Evolutionary conservation across 2,797 vertebrate genomes (phyloP), one percentile per base, ranked within the genome.

Genomic region (Tangara arthus): DNA sequence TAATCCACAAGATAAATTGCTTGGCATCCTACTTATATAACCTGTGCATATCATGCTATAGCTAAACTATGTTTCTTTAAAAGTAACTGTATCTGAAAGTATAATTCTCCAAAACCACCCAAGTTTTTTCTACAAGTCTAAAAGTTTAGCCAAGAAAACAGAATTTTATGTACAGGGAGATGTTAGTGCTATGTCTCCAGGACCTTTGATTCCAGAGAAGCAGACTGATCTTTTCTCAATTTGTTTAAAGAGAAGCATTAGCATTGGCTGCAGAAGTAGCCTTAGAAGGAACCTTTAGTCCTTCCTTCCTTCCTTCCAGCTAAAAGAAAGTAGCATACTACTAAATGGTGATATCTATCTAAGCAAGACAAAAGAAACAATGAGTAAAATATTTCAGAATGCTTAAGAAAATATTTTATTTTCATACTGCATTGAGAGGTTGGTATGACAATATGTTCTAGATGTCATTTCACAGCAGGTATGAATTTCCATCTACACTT

Each of bases 91-190:
- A 71, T 79, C 41, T 61, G 44, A 46, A 87, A 78, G 13, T 85
- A 75, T 59, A 89, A 41, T 60, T 86, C 64, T 52, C 53, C 14
- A 34, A 79, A 87, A 69, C 59, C 28, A 15, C 7, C 5, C 52
- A 28, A 77, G 52, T 52, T 65, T 96, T 79, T 93, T 88, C 44
- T 63, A n/a, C 32, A 93, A 61, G 87, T 92, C 68, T 93, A 12
- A 89, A 95, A 96, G 75, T 93, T 96, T 84, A 77, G 53, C 75
- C 95, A 91, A 95, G 89, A 87, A 93, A 96, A 89, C 52, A 96
- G 80, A 90, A 60, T 34, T 14, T 24, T 86, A 27, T 68, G 37
- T 94, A 35, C 53, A 90, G 82, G 84, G 86, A 96, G 82, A 89
- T 95, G 52, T 72, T 88, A 88, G 39, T 93, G 57, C 94, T 96